A percentile compares a stretch with the other conserved stretches of the same genome.
These are phyloP conservation scores for Drosophila murphyi DNA, from an alignment of 1,140 invertebrate species.

Conservation along the genomic window DNA sequence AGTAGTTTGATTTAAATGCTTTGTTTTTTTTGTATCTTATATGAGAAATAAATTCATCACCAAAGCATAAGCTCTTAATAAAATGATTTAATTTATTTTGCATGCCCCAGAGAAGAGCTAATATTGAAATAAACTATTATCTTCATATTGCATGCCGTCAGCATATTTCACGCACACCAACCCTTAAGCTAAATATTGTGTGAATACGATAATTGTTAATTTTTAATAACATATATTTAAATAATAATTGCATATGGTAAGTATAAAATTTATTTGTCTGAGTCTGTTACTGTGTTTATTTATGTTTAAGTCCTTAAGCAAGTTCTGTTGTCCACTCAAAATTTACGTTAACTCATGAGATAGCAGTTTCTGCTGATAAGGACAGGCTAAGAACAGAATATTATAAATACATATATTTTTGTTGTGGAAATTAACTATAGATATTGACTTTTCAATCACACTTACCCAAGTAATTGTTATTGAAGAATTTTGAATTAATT, in stretches of 20 bases:
- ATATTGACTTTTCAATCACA: not conserved
- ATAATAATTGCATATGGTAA: slow-evolving; percentile 14
- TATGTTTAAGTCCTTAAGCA: slow-evolving; percentile 19
- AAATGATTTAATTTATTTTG: not conserved
- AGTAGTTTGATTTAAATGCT: too few species aligned
- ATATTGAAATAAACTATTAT: not conserved
- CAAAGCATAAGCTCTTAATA: too few species aligned
- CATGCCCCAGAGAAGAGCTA: not conserved
- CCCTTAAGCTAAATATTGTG: not conserved
- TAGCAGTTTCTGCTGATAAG: not conserved
- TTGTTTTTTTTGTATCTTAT: too few species aligned
- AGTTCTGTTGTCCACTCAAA: slow-evolving; percentile 6
- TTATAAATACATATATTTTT: not conserved
- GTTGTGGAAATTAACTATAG: not conserved
- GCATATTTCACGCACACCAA: not conserved
- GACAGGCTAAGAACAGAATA: slow-evolving; percentile 6
- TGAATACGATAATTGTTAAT: slow-evolving; percentile 8
- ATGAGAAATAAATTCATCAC: too few species aligned
- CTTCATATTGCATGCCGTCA: not conserved
- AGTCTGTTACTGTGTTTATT: slow-evolving; percentile 20
- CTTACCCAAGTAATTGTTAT: slow-evolving; percentile 27
- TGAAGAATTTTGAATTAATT: slow-evolving; percentile 6
- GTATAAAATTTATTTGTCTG: slow-evolving; percentile 35
- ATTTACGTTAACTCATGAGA: slow-evolving; percentile 3
- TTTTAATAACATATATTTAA: slow-evolving; percentile 1